These are phyloP conservation scores for Oreortyx pictus DNA, from an alignment of 2,797 vertebrate species.

Conservation along the genomic window DNA sequence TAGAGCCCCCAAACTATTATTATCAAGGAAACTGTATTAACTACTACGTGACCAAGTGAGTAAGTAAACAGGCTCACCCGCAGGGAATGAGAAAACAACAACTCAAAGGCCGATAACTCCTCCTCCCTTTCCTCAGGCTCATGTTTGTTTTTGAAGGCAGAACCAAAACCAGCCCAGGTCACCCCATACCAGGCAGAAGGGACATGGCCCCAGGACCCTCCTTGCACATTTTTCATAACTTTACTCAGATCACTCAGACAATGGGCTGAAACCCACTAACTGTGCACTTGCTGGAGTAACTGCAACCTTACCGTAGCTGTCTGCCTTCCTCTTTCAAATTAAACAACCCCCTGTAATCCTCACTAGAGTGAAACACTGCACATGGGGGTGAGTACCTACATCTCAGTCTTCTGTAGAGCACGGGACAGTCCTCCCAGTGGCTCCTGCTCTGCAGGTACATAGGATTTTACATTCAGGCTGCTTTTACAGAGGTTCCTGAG, in stretches of 20 bases:
- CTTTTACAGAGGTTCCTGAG: background rate
- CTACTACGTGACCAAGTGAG: background rate
- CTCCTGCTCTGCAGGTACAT: background rate
- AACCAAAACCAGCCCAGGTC: background rate
- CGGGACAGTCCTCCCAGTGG: background rate
- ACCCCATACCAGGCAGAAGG: background rate
- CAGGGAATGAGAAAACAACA: constrained; percentile 39
- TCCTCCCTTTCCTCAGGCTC: constrained; percentile 40
- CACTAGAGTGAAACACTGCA: background rate
- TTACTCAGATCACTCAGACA: background rate
- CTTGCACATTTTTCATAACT: background rate
- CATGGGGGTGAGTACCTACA: background rate
- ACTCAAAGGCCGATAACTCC: constrained; percentile 6
- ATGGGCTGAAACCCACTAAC: background rate
- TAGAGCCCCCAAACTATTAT: constrained; percentile 11
- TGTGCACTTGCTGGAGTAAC: background rate
- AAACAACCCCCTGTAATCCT: background rate
- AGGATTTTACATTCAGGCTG: background rate
- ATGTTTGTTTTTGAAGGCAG: constrained; percentile 8
- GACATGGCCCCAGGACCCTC: background rate
- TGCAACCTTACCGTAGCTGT: background rate
- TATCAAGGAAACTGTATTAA: constrained; percentile 10
- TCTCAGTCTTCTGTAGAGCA: background rate
- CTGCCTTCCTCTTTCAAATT: background rate
- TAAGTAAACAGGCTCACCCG: background rate